Percentiles rank a stretch among this genome's conserved stretches.
Evolutionary conservation across 2,113 vertebrate genomes (phyloP).

Genomic region (Microcebus ravelobensis): DNA sequence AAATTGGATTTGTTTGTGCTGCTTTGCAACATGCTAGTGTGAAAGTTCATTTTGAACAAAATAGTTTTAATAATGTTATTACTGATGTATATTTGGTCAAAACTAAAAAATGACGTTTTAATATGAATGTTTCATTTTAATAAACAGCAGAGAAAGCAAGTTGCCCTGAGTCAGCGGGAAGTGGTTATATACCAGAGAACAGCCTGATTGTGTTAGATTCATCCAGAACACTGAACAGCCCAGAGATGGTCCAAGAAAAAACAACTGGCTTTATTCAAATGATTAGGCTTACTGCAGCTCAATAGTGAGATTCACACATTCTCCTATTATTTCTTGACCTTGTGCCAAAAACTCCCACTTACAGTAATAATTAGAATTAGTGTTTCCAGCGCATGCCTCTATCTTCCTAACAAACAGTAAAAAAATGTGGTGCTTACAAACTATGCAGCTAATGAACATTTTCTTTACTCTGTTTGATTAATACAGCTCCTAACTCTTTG

Average conservation of each 20-base stretch:
- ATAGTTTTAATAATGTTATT: slow-evolving; percentile 85
- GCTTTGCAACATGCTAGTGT: slow-evolving; percentile 76
- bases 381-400: slow-evolving; percentile 88
- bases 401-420: slow-evolving; percentile 87
- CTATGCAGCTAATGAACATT: slow-evolving; percentile 85
- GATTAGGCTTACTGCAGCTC: slow-evolving; percentile 88
- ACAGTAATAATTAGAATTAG: slow-evolving; percentile 91
- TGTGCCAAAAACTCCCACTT: slow-evolving; percentile 90
- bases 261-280: slow-evolving; percentile 89
- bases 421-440: slow-evolving; percentile 84
- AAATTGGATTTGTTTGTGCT: slow-evolving; percentile 83
- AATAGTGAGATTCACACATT: slow-evolving; percentile 88
- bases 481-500: slow-evolving; percentile 72
- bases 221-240: slow-evolving; percentile 89
- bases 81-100: slow-evolving; percentile 85
- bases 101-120: slow-evolving; percentile 83
- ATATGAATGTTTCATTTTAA: slow-evolving; percentile 88
- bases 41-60: slow-evolving; percentile 85
- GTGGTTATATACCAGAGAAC: slow-evolving; percentile 89
- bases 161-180: slow-evolving; percentile 90
- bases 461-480: slow-evolving; percentile 80
- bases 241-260: slow-evolving; percentile 84
- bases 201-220: slow-evolving; percentile 90
- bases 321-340: slow-evolving; percentile 91
- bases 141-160: slow-evolving; percentile 88